Evolutionary conservation across 2,888 invertebrate species (phyloP).

Genomic region (Pomacea canaliculata): DNA sequence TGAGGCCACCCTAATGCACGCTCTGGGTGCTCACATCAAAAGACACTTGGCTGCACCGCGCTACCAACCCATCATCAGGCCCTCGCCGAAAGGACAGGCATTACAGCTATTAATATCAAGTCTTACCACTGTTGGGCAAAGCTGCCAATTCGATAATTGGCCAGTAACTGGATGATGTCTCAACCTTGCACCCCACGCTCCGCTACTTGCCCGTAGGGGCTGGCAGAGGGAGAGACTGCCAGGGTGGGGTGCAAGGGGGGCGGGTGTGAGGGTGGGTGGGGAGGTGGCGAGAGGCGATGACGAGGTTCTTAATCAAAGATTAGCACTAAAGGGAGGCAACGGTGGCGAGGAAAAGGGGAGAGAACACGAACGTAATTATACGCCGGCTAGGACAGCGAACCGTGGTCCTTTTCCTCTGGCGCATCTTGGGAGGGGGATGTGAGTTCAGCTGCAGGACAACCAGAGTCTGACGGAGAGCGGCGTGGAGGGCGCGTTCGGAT

Average conservation of each 20-base stretch:
- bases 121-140: not conserved
- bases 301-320: constrained; percentile 35
- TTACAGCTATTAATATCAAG: too few relatives aligned
- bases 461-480: too few relatives aligned
- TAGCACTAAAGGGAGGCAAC: constrained; percentile 22
- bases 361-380: constrained; percentile 18
- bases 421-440: not conserved
- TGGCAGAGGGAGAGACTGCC: too few relatives aligned
- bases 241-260: too few relatives aligned
- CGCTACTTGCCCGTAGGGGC: too few relatives aligned
- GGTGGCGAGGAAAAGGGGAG: not conserved
- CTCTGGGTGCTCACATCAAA: too few relatives aligned
- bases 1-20: too few relatives aligned
- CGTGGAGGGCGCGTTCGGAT: too few relatives aligned
- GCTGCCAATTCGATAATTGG: not conserved
- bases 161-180: constrained; percentile 9
- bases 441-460: too few relatives aligned
- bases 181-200: not conserved
- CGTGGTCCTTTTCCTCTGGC: constrained; percentile 6
- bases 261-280: not conserved
- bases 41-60: too few relatives aligned
- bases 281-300: constrained; percentile 12
- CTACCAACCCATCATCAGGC: too few relatives aligned
- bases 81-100: too few relatives aligned
- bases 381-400: constrained; percentile 7